These are phyloP conservation scores for Phacellophora camtschatica DNA, from an alignment of 30 jellyfish, hydroid and myxozoan genomes.

Conservation along the genomic window DNA sequence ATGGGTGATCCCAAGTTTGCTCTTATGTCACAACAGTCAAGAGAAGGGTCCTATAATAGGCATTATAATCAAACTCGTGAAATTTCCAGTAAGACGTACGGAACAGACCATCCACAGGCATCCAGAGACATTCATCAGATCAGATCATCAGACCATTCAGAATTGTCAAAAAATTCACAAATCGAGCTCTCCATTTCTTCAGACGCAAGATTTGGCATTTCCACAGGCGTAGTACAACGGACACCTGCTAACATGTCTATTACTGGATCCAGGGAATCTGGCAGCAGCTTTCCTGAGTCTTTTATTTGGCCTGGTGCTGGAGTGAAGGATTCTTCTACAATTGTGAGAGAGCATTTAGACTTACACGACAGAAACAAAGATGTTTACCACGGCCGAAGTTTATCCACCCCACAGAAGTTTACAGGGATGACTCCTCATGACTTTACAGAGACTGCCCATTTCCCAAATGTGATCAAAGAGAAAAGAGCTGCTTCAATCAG, in stretches of 20 bases:
- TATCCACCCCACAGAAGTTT: too few relatives aligned
- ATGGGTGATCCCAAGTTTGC: neutral
- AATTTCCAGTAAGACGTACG: neutral
- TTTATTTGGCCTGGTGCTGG: too few relatives aligned
- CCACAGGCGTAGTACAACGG: constrained; percentile 52
- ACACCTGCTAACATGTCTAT: constrained; percentile 63
- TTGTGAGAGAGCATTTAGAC: neutral
- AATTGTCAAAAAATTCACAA: neutral
- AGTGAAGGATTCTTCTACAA: too few relatives aligned
- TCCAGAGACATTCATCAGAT: too few relatives aligned
- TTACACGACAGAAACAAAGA: neutral
- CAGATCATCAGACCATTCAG: too few relatives aligned
- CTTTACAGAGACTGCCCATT: too few relatives aligned
- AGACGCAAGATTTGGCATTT: constrained; percentile 46
- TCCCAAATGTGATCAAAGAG: neutral
- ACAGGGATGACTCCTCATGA: too few relatives aligned
- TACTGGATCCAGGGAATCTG: constrained; percentile 5
- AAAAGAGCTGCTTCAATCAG: constrained; percentile 11
- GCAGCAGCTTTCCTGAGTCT: neutral
- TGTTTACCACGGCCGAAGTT: neutral
- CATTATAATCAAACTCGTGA: too few relatives aligned
- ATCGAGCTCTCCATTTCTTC: neutral
- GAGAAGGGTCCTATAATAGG: neutral
- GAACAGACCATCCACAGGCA: too few relatives aligned
- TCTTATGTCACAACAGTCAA: neutral